phyloP scores from a whole-genome alignment of 2,888 invertebrate genomes.

The Lasius platythorax region DNA sequence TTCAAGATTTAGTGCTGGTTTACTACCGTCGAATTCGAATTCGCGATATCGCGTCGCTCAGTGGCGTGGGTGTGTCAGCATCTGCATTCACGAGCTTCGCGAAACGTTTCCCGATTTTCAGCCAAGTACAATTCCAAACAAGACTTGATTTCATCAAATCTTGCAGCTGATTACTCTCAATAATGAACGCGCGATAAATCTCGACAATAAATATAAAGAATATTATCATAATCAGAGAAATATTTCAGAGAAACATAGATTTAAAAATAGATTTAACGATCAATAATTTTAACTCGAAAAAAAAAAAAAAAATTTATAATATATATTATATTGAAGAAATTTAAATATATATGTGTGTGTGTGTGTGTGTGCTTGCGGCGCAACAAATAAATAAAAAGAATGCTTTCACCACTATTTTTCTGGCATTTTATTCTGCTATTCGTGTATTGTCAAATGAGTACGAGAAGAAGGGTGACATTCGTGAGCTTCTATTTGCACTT shows the following conservation, averaged over 20 bases:
- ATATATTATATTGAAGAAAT: background rate
- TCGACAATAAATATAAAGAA: background rate
- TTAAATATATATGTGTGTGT: background rate
- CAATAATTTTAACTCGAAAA: background rate
- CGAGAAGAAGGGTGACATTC: background rate
- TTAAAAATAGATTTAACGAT: background rate
- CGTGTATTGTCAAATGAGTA: background rate
- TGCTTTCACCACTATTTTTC: background rate
- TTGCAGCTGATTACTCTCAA: conserved; percentile 39
- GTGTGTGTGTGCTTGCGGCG: background rate
- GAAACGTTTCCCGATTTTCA: conserved; percentile 54
- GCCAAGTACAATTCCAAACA: conserved; percentile 53
- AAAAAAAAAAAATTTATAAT: background rate
- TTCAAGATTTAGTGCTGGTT: conserved; percentile 83
- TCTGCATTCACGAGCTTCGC: conserved; percentile 52
- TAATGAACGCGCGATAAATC: conserved; percentile 7
- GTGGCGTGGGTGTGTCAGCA: conserved; percentile 52
- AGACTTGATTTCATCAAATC: conserved; percentile 50
- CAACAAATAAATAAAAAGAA: background rate
- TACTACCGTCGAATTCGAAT: conserved; percentile 82
- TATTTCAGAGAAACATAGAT: background rate
- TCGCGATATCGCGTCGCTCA: conserved; percentile 66
- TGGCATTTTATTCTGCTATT: background rate
- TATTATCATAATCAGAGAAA: background rate
- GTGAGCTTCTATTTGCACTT: conserved; percentile 15